Conservation (phyloP, 2,797 vertebrate species). For the Oryzias dopingdopingensis region DNA sequence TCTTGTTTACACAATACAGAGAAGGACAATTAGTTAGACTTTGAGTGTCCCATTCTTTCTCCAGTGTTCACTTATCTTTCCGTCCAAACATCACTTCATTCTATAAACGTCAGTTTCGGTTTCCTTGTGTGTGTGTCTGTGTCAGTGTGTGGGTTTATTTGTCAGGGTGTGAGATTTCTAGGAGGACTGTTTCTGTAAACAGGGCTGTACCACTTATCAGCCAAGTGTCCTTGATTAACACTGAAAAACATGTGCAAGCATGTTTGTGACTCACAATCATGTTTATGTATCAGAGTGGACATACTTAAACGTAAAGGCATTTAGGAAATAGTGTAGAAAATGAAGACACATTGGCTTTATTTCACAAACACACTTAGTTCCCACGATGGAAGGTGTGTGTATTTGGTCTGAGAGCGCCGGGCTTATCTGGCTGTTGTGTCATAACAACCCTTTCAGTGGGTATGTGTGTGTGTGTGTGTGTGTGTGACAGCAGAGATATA, state of each 20-base stretch:
- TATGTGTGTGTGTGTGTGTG: slow-evolving; percentile 24
- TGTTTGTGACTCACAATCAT: not conserved
- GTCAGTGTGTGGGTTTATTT: slow-evolving; percentile 15
- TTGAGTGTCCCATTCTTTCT: no score
- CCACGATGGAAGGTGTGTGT: slow-evolving; percentile 43
- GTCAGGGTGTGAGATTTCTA: slow-evolving; percentile 20
- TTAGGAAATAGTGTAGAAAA: slow-evolving; percentile 7
- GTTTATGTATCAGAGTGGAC: not conserved
- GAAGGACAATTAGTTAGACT: no score
- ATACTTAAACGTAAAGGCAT: slow-evolving; percentile 16
- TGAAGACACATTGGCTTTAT: slow-evolving; percentile 4
- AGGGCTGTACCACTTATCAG: slow-evolving; percentile 56
- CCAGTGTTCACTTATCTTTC: not conserved
- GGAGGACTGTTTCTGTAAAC: slow-evolving; percentile 48
- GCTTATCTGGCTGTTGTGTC: slow-evolving; percentile 60
- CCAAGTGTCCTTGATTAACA: slow-evolving; percentile 52
- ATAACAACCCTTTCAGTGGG: slow-evolving; percentile 48
- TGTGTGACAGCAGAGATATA: slow-evolving; percentile 10
- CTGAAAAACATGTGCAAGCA: slow-evolving; percentile 12
- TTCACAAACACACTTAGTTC: slow-evolving; percentile 35
- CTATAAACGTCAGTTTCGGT: slow-evolving; percentile 1
- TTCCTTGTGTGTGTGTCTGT: not conserved
- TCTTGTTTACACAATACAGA: no score
- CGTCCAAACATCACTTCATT: slow-evolving; percentile 1
- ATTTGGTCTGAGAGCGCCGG: slow-evolving; percentile 58